Percentiles rank a stretch among this genome's conserved stretches.
phyloP scores from a whole-genome alignment of 2,113 vertebrate species.

The Nycticorax nycticorax region DNA sequence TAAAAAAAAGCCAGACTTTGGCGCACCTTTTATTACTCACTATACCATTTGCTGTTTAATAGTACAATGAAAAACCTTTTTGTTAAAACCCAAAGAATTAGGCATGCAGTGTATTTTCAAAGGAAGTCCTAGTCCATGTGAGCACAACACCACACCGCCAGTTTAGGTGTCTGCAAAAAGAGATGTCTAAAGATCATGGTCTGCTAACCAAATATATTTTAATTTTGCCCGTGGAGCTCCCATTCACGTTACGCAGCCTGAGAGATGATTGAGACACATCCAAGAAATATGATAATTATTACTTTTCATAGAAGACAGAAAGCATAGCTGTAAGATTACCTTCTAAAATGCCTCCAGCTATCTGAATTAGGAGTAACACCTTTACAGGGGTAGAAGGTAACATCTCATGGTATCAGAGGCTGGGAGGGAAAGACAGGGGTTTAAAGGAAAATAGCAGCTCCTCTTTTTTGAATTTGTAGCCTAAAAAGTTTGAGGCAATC shows the following conservation, averaged over 20 bases:
- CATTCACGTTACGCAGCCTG: not conserved
- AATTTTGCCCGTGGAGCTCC: not conserved
- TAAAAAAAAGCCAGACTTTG: not conserved
- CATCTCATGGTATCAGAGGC: not conserved
- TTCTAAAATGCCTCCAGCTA: constrained; percentile 25
- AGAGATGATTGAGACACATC: not conserved
- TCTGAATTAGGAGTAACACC: not conserved
- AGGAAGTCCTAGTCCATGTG: not conserved
- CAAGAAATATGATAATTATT: constrained; percentile 19
- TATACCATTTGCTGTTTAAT: not conserved
- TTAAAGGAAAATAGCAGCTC: not conserved
- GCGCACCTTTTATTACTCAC: not conserved
- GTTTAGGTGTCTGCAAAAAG: not conserved
- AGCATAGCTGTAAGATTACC: not conserved
- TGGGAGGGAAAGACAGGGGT: not conserved
- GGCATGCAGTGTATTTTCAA: not conserved
- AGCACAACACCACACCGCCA: not conserved
- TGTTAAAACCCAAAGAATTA: not conserved
- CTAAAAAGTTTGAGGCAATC: constrained; percentile 24
- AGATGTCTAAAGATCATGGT: not conserved
- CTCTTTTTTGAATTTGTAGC: constrained; percentile 5
- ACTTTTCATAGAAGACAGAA: constrained; percentile 15
- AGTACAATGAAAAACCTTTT: not conserved
- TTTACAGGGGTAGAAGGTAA: not conserved
- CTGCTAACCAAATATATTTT: not conserved